Evolutionary conservation across 1,140 invertebrate species (phyloP).

Genomic region (Campodea augens): DNA sequence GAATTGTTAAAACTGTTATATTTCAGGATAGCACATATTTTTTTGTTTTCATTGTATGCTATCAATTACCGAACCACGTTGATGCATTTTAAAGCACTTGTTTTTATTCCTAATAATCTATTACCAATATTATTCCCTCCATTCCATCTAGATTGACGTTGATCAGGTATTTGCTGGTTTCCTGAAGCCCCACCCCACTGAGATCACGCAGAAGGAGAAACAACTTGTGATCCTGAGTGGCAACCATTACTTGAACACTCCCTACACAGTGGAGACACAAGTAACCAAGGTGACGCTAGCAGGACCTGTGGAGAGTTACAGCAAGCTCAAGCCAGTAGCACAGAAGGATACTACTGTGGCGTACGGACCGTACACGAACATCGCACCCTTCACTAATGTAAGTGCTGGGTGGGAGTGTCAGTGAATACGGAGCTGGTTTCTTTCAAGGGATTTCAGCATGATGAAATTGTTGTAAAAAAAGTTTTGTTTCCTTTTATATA

Average conservation of each 20-base stretch:
- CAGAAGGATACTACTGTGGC: conserved; percentile 55
- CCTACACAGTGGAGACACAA: conserved; percentile 58
- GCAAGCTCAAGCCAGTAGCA: conserved; percentile 63
- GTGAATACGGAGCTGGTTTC: too few species aligned
- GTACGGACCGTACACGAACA: conserved; percentile 74
- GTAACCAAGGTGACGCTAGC: conserved; percentile 59
- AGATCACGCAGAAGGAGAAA: conserved; percentile 80
- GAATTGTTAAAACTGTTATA: neutral
- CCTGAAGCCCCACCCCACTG: conserved; percentile 58
- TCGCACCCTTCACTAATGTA: conserved; percentile 31
- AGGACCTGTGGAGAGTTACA: conserved; percentile 66
- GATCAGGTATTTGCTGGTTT: conserved; percentile 58
- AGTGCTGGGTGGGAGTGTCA: too few species aligned
- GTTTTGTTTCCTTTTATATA: too few species aligned
- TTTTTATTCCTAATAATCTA: too few species aligned
- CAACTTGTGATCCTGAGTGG: conserved; percentile 75
- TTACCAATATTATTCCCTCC: neutral
- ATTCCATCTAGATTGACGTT: conserved; percentile 31
- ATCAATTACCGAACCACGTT: too few species aligned
- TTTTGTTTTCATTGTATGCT: too few species aligned
- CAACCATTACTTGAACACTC: conserved; percentile 64
- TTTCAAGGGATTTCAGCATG: too few species aligned
- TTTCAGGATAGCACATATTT: too few species aligned
- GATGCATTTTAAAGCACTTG: too few species aligned
- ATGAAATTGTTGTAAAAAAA: too few species aligned